Evolutionary conservation across 2,888 invertebrate genomes (phyloP), one percentile per base, ranked within the genome.

Genomic region (Campoplex capitator): DNA sequence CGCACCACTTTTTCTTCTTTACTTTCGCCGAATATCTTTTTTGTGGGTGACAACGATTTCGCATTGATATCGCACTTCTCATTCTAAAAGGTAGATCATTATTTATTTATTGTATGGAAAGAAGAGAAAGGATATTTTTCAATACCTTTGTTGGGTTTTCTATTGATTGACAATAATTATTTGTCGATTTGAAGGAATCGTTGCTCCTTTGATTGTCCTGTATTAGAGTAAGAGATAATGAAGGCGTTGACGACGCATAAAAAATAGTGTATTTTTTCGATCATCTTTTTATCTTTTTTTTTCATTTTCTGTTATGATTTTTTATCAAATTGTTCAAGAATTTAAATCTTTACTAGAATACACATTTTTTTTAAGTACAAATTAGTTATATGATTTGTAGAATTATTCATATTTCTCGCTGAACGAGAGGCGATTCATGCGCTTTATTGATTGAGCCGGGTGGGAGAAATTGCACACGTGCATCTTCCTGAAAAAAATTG

Each of bases 1-100:
- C 73, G 62, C 62, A 65, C 42, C 3, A 38, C 62, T 81, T 38
- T 65, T 73, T 68, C 78, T 65, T 73, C 32, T 81, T 73, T 28
- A 35, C 35, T 74, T 62, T 58, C n/a, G 48, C 23, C 35, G 35
- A 51, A 51, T 38, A 70, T 67, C 62, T 35, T 38, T 51, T 51
- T 67, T 76, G 38, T 32, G 9, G 38, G 48, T 45, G 76, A 48
- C 35, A 77, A 65, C 65, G 77, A 65, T 35, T 51, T 67, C 51
- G 28, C 28, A 45, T 62, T 75, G 45, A 38, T 38, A 68, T 75
- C n/a, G 16, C 48, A 76, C 45, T 71, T 62, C 62, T 13, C 48
- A 28, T n/a, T 56, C 8, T 68, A 28, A 56, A n/a, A 67, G 68
- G 38, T 54, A 54, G 9, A 42, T 9, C 23, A 11, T 38, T 70